Evolutionary conservation across 2,888 invertebrate species (phyloP).

Genomic region (Apamea monoglypha): DNA sequence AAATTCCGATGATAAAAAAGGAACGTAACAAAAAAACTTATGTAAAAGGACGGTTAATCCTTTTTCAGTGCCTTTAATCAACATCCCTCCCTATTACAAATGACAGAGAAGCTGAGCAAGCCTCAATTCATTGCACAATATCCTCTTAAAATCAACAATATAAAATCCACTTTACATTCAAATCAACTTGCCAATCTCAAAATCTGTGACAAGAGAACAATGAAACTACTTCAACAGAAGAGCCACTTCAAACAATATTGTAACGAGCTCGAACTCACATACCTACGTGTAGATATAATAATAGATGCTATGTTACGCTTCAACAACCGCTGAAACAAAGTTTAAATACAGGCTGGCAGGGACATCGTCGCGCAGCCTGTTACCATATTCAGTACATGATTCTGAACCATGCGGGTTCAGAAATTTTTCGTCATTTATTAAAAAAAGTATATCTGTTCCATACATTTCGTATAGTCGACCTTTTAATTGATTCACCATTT

Average conservation of each 20-base stretch:
- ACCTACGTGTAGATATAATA: neutral
- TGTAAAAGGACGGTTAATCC: neutral
- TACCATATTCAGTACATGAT: neutral
- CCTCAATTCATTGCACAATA: conserved; percentile 7
- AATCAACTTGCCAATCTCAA: conserved; percentile 41
- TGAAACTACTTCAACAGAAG: conserved; percentile 32
- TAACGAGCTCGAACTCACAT: conserved; percentile 17
- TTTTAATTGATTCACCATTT: neutral
- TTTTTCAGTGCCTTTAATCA: neutral
- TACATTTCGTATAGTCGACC: neutral
- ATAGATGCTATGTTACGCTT: too few species aligned
- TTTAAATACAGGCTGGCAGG: neutral
- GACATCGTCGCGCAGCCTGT: neutral
- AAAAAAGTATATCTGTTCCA: neutral
- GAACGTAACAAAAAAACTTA: neutral
- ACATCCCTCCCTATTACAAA: neutral
- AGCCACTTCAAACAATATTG: conserved; percentile 25
- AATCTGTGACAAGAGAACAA: conserved; percentile 37
- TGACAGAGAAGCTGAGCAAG: neutral
- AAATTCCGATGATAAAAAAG: neutral
- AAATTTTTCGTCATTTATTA: neutral
- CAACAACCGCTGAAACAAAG: neutral
- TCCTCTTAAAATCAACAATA: conserved; percentile 37
- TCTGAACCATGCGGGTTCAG: neutral
- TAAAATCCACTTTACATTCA: conserved; percentile 45